Percentiles rank a stretch among this genome's conserved stretches.
These are phyloP conservation scores for Agraylea sexmaculata DNA, from an alignment of 1,140 invertebrate genomes.

Conservation along the genomic window DNA sequence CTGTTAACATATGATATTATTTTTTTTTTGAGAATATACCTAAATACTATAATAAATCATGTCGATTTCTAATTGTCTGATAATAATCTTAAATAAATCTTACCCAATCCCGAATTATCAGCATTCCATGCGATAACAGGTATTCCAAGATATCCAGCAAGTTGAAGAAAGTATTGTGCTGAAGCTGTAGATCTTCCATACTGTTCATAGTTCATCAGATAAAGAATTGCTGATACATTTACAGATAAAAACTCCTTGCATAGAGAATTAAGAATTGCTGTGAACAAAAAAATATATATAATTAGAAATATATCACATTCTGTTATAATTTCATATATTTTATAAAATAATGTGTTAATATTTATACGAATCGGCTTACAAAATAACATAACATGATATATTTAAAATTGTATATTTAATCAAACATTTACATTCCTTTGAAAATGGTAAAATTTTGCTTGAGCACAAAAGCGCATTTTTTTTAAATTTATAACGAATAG, in stretches of 20 bases:
- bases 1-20: too few species aligned
- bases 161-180: conserved; percentile 85
- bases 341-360: background rate
- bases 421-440: too few species aligned
- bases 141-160: conserved; percentile 68
- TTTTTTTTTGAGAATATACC: too few species aligned
- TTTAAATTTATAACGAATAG: too few species aligned
- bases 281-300: conserved; percentile 30
- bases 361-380: background rate
- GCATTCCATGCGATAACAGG: conserved; percentile 92
- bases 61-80: background rate
- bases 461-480: too few species aligned
- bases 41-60: too few species aligned
- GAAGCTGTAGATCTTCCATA: conserved; percentile 82
- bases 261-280: conserved; percentile 73
- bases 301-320: conserved; percentile 3
- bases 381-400: conserved; percentile 6
- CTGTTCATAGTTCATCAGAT: conserved; percentile 85
- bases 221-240: conserved; percentile 84
- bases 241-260: conserved; percentile 79
- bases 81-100: background rate
- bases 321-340: conserved; percentile 3
- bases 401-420: too few species aligned
- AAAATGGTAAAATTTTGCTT: too few species aligned
- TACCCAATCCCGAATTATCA: conserved; percentile 78